Percentiles rank a stretch among this genome's conserved stretches.
Conservation (phyloP, 2,113 vertebrate genomes). For the Neotoma lepida region DNA sequence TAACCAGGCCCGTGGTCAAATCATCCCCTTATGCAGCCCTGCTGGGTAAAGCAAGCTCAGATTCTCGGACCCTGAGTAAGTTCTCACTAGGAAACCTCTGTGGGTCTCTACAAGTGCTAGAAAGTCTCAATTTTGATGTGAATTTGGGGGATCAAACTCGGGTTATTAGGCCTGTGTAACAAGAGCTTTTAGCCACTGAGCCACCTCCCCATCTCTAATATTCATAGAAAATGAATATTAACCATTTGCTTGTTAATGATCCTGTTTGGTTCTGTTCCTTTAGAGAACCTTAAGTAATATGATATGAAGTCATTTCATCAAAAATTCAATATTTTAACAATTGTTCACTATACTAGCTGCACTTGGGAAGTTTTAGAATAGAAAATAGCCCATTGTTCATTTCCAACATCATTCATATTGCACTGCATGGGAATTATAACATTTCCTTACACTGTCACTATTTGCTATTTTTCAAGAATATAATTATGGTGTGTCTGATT, state of each 20-base stretch:
- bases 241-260: neutral
- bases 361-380: neutral
- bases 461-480: slow-evolving; percentile 36
- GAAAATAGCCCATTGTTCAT: neutral
- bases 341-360: neutral
- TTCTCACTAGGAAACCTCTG: no score
- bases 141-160: neutral
- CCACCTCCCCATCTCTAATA: neutral
- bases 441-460: neutral
- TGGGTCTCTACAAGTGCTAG: neutral
- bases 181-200: neutral
- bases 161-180: no score
- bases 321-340: neutral
- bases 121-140: neutral
- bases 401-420: neutral
- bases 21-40: no score
- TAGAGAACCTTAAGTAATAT: neutral
- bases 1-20: no score
- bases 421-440: neutral
- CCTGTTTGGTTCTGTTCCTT: neutral
- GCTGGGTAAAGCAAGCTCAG: no score
- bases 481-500: slow-evolving; percentile 40
- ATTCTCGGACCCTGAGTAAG: no score
- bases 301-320: neutral
- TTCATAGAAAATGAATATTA: neutral